phyloP scores from a whole-genome alignment of 2,113 vertebrate species.

The Promerops cafer region DNA sequence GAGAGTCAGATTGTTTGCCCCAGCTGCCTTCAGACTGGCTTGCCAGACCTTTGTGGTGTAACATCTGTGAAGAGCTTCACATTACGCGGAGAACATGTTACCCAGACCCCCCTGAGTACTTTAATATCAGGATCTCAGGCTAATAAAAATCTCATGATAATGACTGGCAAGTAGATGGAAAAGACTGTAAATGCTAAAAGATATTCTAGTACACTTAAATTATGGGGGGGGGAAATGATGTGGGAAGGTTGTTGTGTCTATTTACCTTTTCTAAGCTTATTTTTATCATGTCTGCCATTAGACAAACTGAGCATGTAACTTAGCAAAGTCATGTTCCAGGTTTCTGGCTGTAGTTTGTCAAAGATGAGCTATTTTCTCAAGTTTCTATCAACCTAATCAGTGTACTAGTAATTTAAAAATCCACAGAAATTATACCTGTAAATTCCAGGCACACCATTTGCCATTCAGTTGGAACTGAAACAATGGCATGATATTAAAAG shows the following conservation, averaged over 20 bases:
- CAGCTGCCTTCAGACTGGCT: background rate
- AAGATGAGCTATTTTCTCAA: background rate
- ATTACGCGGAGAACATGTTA: background rate
- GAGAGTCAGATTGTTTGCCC: background rate
- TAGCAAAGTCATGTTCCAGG: background rate
- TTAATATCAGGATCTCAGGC: background rate
- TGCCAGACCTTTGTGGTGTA: background rate
- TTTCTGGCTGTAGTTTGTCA: background rate
- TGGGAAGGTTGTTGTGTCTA: background rate
- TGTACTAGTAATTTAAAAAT: background rate
- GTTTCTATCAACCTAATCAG: background rate
- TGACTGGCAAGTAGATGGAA: background rate
- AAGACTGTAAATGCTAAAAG: background rate
- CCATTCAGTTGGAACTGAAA: background rate
- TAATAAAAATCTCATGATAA: background rate
- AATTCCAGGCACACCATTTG: background rate
- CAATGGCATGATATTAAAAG: background rate
- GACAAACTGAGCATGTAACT: background rate
- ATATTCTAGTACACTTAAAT: background rate
- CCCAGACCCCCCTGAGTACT: background rate
- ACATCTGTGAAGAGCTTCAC: background rate
- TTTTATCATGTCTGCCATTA: background rate
- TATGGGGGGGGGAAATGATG: fast-evolving
- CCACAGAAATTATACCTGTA: background rate
- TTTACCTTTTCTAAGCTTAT: background rate